Percentiles rank a stretch among this genome's conserved stretches.
These are phyloP conservation scores for Orientallactaga bullata DNA, from an alignment of 2,113 vertebrate species.

Conservation along the genomic window DNA sequence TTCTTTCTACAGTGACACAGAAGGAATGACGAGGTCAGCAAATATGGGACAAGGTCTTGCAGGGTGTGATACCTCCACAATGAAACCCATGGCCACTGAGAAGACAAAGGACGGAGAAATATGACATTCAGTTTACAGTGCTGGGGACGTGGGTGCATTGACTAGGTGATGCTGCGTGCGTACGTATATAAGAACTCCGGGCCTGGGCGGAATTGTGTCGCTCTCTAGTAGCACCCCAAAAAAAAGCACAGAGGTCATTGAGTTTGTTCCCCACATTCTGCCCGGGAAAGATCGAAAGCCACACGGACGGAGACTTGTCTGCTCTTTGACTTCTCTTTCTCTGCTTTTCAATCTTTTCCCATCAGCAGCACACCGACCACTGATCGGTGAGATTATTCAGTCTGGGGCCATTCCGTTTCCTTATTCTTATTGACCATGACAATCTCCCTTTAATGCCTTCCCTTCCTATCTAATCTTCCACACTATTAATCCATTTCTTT, in stretches of 20 bases:
- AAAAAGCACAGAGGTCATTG: slow-evolving; percentile 61
- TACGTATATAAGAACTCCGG: neutral
- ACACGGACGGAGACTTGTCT: slow-evolving; percentile 20
- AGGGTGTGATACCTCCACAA: neutral
- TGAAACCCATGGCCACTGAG: neutral
- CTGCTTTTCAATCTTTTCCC: slow-evolving; percentile 63
- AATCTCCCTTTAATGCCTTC: slow-evolving; percentile 64
- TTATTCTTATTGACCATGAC: slow-evolving; percentile 66
- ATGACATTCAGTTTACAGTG: neutral
- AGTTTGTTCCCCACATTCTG: slow-evolving; percentile 11
- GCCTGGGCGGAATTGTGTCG: neutral
- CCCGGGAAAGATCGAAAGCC: slow-evolving; percentile 29
- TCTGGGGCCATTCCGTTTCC: slow-evolving; percentile 56
- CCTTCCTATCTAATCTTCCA: slow-evolving; percentile 78
- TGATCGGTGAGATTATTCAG: slow-evolving; percentile 54
- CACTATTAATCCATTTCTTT: slow-evolving; percentile 76
- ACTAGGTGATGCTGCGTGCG: neutral
- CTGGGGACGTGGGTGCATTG: neutral
- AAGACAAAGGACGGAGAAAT: neutral
- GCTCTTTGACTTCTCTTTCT: slow-evolving; percentile 69
- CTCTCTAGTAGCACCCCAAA: neutral
- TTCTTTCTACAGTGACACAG: neutral
- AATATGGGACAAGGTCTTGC: neutral
- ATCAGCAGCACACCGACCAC: slow-evolving; percentile 27
- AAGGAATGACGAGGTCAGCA: neutral